phyloP scores from a whole-genome alignment of 2,797 vertebrate genomes.

The Pterois miles region DNA sequence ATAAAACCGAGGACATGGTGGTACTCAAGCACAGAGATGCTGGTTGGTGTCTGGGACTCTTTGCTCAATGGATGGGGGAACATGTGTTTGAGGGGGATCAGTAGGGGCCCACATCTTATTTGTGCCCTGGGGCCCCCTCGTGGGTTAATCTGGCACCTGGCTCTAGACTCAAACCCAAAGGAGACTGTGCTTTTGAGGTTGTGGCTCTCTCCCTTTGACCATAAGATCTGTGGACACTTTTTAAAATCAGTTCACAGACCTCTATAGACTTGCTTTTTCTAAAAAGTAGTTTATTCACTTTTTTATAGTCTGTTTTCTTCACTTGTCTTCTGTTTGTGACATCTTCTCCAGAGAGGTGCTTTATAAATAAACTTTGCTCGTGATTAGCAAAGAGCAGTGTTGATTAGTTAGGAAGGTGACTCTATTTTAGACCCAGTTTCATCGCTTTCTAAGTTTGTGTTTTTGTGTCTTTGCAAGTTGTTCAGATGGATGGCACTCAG shows the following conservation, averaged over 20 bases:
- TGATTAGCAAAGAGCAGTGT: not conserved
- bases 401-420: not conserved
- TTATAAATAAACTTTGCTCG: not conserved
- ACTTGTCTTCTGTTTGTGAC: not conserved
- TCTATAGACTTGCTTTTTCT: not conserved
- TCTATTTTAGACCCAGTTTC: not conserved
- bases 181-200: not conserved
- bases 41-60: not conserved
- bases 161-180: not conserved
- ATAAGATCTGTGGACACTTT: not conserved
- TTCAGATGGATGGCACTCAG: not conserved
- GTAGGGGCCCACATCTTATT: not conserved
- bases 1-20: not conserved
- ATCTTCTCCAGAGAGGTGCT: not conserved
- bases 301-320: not conserved
- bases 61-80: not conserved
- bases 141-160: not conserved
- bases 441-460: not conserved
- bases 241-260: not conserved
- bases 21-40: not conserved
- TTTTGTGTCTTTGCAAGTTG: not conserved
- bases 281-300: not conserved
- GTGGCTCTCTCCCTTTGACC: not conserved
- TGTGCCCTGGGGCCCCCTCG: not conserved
- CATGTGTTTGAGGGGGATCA: not conserved